These are phyloP conservation scores for Phataginus tricuspis DNA, from an alignment of 2,797 vertebrate species.

Conservation along the genomic window DNA sequence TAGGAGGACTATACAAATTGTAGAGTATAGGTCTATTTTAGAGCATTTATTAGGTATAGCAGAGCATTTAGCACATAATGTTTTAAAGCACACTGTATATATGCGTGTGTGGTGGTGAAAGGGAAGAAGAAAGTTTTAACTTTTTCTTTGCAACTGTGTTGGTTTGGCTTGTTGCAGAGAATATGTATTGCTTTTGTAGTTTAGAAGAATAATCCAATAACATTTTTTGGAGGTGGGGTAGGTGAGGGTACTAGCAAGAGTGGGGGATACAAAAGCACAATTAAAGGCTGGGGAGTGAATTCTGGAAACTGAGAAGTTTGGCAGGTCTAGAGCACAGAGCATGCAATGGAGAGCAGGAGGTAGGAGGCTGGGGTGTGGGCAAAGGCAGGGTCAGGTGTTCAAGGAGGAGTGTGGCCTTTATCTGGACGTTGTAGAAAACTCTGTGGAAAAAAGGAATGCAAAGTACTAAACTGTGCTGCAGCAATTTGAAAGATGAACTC, in stretches of 20 bases:
- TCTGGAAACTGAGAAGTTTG: not conserved
- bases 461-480: not conserved
- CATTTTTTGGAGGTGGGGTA: not conserved
- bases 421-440: not conserved
- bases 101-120: not conserved
- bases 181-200: not conserved
- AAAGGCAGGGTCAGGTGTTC: not conserved
- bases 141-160: not conserved
- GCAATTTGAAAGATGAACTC: not conserved
- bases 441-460: not conserved
- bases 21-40: not conserved
- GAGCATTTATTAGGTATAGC: not conserved
- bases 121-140: conserved; percentile 1
- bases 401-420: not conserved
- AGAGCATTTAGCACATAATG: not conserved
- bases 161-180: not conserved
- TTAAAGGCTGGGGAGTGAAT: not conserved
- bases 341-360: not conserved
- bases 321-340: not conserved
- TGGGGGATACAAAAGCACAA: not conserved
- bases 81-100: not conserved
- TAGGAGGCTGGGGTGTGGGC: not conserved
- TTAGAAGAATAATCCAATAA: conserved; percentile 33
- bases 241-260: not conserved
- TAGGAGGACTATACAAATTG: not conserved